Base-by-base conservation (phyloP, 2,113 vertebrate species). In the Elgaria multicarinata region DNA sequence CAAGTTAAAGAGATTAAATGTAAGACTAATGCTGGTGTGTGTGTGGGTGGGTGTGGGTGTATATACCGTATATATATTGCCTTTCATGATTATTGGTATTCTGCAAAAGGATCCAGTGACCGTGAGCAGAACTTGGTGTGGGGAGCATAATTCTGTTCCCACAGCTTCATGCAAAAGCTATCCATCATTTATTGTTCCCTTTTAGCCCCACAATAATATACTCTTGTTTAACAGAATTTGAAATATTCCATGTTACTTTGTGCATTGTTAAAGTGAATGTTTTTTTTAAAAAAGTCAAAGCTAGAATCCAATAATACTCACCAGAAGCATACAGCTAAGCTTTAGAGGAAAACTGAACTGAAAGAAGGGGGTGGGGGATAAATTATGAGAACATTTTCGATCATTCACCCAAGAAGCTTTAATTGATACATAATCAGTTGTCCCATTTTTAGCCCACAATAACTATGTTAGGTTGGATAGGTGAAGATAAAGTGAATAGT, bases 251-350 rank as follows among this genome's bases (percentile, higher is more conserved):
- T n/a, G 91, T 75, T 83, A 87, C 8, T 50, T 44, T 31, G 10
- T 58, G 64, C 74, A 2, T 71, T 80, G 89, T 74, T 83, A 90
- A 72, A 90, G 14, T 8, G 81, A 33, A 79, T 2, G 8, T 53
- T 50, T 50, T 50, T 50, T 50, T 50, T 53, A 1, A 31, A 84
- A 92, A 88, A 87, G 42, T 90, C 66, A 55, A 83, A 90, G 81
- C 22, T 78, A 46, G 87, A 91, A 72, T 7, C n/a, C 79, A 75
- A 39, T 90, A 77, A 75, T 2, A 3, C 14, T 39, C 26, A 69
- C 6, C 77, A 39, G 79, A 24, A 81, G 36, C 79, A 81, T 86
- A 55, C 36, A 26, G 0, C 44, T 71, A 26, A 46, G 42, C 8
- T 28, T 31, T 69, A 33, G 10, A 53, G 9, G 10, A 33, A n/a